Evolutionary conservation across 1,140 invertebrate genomes (phyloP), one percentile per base, ranked within the genome.

Genomic region (Neodiprion pinetum): DNA sequence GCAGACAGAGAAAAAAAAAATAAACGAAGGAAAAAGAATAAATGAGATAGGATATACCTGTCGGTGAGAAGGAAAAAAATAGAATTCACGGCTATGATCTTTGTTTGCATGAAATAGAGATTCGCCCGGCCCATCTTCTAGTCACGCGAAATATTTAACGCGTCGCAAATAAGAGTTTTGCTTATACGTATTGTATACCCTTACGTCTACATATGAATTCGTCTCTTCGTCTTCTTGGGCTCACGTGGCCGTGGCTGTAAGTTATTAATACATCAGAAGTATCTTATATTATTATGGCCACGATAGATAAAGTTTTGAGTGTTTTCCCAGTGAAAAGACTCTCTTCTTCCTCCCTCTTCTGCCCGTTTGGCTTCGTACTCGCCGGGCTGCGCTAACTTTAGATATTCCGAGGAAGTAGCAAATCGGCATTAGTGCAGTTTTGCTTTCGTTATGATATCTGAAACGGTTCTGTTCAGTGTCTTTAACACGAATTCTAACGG

Each of bases 381-480:
- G 74, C 67, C 53, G 50, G 12, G 70, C 74, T 61, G 11, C 4
- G 67, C 77, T 78, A 81, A 80, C 73, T 81, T 81, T 79, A 80
- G 76, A 40, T 76, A 61, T 70, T 49, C 73, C 68, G 72, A 81
- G 77, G 76, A 83, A 80, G 82, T 82, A 80, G 79, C 80, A 77
- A 80, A 80, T 67, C 72, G 67, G 28, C 28, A 40, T 65, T 61
- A 61, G 53, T 14, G 28, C 28, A 40, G 28, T 61, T 61, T 61
- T 61, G 53, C 53, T 4, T 17, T 61, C 53, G n/a, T 61, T 14
- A 61, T 61, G 53, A 61, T 61, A 40, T 1, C 28, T 40, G 28
- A 40, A 40, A 40, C 28, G 28, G 28, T 40, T 40, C 28, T 40
- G 28, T 40, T 40, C 28, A 40, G 28, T 40, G 28, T 40, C 28